Percentiles rank a stretch among this genome's conserved stretches.
Conservation (phyloP, 2,888 invertebrate genomes). For the Gastrophysa polygoni region DNA sequence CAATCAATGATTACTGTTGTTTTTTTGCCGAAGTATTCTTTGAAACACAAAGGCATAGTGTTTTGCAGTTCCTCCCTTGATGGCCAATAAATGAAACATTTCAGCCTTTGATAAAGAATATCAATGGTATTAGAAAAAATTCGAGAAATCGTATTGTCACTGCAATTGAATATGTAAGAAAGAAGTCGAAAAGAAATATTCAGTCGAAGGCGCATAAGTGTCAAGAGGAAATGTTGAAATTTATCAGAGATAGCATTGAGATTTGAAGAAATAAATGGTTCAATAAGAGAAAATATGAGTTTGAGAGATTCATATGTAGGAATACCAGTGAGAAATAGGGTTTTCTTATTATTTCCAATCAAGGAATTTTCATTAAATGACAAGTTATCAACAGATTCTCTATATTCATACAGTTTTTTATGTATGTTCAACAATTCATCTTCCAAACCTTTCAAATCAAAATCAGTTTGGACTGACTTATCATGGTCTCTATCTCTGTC, state of each 20-base stretch:
- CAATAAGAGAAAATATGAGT: not conserved
- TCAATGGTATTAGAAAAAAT: not conserved
- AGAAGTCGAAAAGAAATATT: not conserved
- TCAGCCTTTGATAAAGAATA: conserved; percentile 2
- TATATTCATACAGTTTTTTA: too few species aligned
- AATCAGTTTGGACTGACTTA: not conserved
- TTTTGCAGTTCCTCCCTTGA: conserved; percentile 12
- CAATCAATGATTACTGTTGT: conserved; percentile 17
- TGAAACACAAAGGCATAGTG: conserved; percentile 32
- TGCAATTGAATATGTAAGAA: not conserved
- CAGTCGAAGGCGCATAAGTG: not conserved
- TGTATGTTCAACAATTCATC: not conserved
- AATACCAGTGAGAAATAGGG: not conserved
- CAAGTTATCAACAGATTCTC: too few species aligned
- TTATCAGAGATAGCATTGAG: not conserved
- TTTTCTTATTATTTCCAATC: not conserved
- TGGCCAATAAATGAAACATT: conserved; percentile 34
- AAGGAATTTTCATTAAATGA: not conserved
- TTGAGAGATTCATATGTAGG: not conserved
- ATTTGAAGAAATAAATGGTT: not conserved
- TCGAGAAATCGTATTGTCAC: not conserved
- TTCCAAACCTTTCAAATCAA: not conserved
- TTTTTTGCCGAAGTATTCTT: conserved; percentile 25
- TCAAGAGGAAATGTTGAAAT: not conserved
- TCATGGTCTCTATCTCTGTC: not conserved